phyloP scores from a whole-genome alignment of 2,888 invertebrate species.

The Orthosia gracilis region DNA sequence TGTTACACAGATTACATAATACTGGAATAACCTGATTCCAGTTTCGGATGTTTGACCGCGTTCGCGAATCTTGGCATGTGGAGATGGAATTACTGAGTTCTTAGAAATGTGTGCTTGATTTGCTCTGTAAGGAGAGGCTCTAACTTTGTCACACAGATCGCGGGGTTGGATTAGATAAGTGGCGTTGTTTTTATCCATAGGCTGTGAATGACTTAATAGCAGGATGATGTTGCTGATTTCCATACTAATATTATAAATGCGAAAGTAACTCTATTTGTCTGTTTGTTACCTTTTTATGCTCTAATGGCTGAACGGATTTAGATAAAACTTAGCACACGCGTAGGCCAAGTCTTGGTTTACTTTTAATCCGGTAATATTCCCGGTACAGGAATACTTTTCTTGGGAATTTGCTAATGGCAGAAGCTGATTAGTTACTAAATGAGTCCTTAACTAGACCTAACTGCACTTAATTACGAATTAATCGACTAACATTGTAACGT shows the following conservation, averaged over 20 bases:
- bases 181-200: neutral
- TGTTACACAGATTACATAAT: conserved; percentile 32
- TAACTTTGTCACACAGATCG: conserved; percentile 5
- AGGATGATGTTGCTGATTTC: neutral
- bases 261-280: too few relatives aligned
- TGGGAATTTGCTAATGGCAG: too few relatives aligned
- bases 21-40: conserved; percentile 35
- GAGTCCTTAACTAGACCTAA: neutral
- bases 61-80: conserved; percentile 15
- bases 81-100: conserved; percentile 8
- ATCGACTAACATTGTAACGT: neutral
- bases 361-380: too few relatives aligned
- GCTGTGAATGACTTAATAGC: neutral
- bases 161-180: neutral
- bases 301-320: too few relatives aligned
- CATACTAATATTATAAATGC: too few relatives aligned
- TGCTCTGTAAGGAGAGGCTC: neutral
- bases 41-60: conserved; percentile 15
- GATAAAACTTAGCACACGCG: too few relatives aligned
- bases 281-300: too few relatives aligned
- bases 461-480: neutral
- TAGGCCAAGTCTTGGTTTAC: too few relatives aligned
- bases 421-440: neutral
- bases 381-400: too few relatives aligned
- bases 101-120: neutral